Percentiles rank a stretch among this genome's conserved stretches.
Evolutionary conservation across 2,797 vertebrate species (phyloP).

Genomic region (Botia almorhae): DNA sequence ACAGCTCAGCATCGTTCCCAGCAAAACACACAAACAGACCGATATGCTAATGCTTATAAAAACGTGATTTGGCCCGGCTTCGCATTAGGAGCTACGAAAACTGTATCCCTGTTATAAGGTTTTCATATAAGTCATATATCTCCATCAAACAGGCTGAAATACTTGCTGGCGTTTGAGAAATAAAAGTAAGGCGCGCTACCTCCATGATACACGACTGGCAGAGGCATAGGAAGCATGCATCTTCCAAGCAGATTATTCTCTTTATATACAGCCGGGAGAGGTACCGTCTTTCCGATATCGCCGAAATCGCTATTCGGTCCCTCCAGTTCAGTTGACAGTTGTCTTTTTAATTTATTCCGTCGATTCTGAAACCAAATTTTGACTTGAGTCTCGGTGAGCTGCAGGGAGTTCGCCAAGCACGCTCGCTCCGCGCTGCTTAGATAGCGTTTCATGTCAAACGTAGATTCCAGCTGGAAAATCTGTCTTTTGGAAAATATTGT

Average conservation of each 20-base stretch:
- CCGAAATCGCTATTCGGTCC: constrained; percentile 74
- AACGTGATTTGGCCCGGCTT: not conserved
- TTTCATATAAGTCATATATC: constrained; percentile 77
- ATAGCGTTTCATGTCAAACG: constrained; percentile 85
- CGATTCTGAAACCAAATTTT: constrained; percentile 88
- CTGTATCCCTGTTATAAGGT: constrained; percentile 17
- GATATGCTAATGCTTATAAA: not conserved
- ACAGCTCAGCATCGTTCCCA: constrained; percentile 30
- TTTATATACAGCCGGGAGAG: constrained; percentile 83
- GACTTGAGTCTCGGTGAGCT: constrained; percentile 83
- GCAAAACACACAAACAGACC: constrained; percentile 19
- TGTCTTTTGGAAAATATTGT: constrained; percentile 90
- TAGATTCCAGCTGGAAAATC: constrained; percentile 85
- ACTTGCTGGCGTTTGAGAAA: constrained; percentile 85
- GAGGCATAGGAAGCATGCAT: constrained; percentile 84
- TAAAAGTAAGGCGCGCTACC: constrained; percentile 85
- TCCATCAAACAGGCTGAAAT: constrained; percentile 85
- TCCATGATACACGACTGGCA: constrained; percentile 85
- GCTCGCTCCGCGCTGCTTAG: constrained; percentile 89
- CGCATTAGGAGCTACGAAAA: constrained; percentile 6
- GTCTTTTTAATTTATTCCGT: constrained; percentile 85
- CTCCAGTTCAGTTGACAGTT: constrained; percentile 81
- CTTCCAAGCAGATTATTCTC: constrained; percentile 82
- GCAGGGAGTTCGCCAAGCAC: constrained; percentile 85
- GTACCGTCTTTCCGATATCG: constrained; percentile 74